phyloP scores from a whole-genome alignment of 2,888 invertebrate species.

The Tenthredo amoena region DNA sequence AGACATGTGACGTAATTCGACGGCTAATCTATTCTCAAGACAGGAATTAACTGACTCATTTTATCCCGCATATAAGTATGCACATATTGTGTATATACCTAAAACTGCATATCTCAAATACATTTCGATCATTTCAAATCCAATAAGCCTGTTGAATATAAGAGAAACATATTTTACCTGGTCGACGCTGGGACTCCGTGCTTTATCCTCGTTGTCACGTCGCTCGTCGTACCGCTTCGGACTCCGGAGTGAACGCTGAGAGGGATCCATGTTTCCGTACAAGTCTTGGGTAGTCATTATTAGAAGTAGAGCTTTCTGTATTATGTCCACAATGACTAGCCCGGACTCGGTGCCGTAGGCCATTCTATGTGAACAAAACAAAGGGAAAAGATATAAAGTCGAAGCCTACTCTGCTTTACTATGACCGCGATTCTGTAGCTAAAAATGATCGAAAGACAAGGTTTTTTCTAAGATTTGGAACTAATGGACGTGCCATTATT shows the following conservation, averaged over 20 bases:
- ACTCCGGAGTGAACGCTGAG: constrained; percentile 89
- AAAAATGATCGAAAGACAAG: no score
- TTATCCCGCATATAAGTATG: not conserved
- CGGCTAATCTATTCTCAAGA: not conserved
- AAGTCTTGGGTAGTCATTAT: constrained; percentile 95
- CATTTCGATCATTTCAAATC: not conserved
- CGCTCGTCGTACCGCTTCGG: constrained; percentile 82
- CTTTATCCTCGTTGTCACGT: constrained; percentile 79
- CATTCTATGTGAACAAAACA: constrained; percentile 83
- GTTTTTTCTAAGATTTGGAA: no score
- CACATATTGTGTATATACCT: not conserved
- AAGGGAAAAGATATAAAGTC: not conserved
- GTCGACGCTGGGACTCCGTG: constrained; percentile 92
- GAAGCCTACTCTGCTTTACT: not conserved
- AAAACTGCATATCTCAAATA: not conserved
- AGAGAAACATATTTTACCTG: constrained; percentile 83
- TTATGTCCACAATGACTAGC: constrained; percentile 95
- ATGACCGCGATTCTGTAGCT: no score
- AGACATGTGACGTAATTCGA: not conserved
- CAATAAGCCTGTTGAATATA: not conserved
- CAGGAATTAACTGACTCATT: not conserved
- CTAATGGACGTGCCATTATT: no score
- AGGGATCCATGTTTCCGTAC: constrained; percentile 93
- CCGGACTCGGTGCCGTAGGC: constrained; percentile 98
- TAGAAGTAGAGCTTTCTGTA: constrained; percentile 93